A percentile compares a stretch with the other conserved stretches of the same genome.
These are phyloP conservation scores for Anarsia innoxiella DNA, from an alignment of 2,888 invertebrate species.

Conservation along the genomic window DNA sequence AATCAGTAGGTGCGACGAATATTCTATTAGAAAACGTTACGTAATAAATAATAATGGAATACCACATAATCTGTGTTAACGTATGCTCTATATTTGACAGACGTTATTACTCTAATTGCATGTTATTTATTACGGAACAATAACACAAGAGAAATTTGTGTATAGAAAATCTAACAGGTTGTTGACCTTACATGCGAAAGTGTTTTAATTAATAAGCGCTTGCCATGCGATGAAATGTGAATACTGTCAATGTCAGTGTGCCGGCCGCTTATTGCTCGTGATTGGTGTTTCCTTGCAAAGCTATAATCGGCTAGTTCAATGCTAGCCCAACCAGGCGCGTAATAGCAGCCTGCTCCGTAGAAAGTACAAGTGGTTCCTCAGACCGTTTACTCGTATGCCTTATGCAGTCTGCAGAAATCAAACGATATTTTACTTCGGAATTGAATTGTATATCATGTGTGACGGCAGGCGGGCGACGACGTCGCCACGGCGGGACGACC, in stretches of 20 bases:
- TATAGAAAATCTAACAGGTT: slow-evolving; percentile 4
- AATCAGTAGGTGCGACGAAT: no score
- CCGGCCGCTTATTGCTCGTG: slow-evolving; percentile 44
- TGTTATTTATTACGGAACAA: no score
- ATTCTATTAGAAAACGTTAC: no score
- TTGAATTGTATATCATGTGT: slow-evolving; percentile 37
- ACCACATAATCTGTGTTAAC: no score
- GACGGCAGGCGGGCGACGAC: slow-evolving; percentile 34
- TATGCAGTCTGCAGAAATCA: no score
- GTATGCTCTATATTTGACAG: no score
- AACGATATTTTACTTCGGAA: no score
- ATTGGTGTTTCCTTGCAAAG: slow-evolving; percentile 46
- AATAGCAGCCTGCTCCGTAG: slow-evolving; percentile 33
- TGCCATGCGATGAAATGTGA: slow-evolving; percentile 42
- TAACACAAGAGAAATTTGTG: no score
- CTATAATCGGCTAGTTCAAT: slow-evolving; percentile 41
- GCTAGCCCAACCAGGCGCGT: slow-evolving; percentile 34
- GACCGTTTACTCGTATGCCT: no score
- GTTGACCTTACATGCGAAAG: slow-evolving; percentile 30
- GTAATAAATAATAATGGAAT: no score
- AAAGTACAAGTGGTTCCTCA: slow-evolving; percentile 47
- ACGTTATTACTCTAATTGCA: no score
- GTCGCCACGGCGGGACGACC: slow-evolving; percentile 23
- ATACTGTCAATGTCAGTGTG: slow-evolving; percentile 46
- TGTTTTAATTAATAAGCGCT: slow-evolving; percentile 20